Evolutionary conservation across 1,140 invertebrate genomes (phyloP), one percentile per base, ranked within the genome.

Genomic region (Bicyclus anynana): DNA sequence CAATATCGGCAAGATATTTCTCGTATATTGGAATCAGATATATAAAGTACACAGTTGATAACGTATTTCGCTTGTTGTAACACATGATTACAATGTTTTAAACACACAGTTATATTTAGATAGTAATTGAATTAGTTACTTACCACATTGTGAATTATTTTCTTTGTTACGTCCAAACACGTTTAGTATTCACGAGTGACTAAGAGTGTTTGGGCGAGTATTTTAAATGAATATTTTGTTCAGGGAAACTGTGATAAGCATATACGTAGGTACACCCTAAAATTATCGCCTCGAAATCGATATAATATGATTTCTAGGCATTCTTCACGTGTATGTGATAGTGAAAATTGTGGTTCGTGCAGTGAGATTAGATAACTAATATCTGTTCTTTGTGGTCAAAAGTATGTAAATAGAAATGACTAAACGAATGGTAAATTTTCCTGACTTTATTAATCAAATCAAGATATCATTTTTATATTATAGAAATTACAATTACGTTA

Each of bases 81-180:
- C n/a, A n/a, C n/a, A 27, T 27, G 5, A 27, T 27, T 27, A 27
- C 29, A 33, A 33, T 12, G 29, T 33, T 33, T 12, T 33, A 12
- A 21, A 46, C 18, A 46, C 42, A 46, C n/a, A 9, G 21, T 5
- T 9, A 5, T 21, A 38, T 2, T 7, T 21, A 23, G 5, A 20
- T 6, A 21, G 3, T 37, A 21, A 35, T n/a, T 12, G 13, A 2
- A 23, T 46, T 46, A n/a, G 16, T 29, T 46, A 59, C 56, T 59
- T 52, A 59, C 56, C 56, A 59, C 56, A 59, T 59, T 59, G 21
- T 59, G 10, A 46, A 46, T 29, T 17, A 50, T 49, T 56, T n/a
- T 50, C 49, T 58, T 35, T 53, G 56, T 52, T 21, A 52, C 56
- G 56, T 59, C 49, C 49, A 17, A 18, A 44, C 49, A 59, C 56